Percentiles rank a stretch among this genome's conserved stretches.
These are phyloP conservation scores for Peromyscus nudipes DNA, from an alignment of 2,797 vertebrate genomes.

Conservation along the genomic window DNA sequence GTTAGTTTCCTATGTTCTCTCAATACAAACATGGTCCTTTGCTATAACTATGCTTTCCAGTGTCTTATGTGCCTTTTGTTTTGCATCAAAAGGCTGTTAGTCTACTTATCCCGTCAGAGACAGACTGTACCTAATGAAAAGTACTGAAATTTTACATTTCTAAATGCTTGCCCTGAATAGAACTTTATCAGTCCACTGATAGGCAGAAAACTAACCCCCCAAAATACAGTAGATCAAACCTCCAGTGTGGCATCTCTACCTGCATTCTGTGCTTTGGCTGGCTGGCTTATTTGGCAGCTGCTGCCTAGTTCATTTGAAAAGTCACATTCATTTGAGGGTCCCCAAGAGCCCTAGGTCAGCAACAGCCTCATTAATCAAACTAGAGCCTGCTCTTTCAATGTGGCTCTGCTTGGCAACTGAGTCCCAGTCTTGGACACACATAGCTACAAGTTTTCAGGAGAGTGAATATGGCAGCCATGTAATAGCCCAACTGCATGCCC, in stretches of 20 bases:
- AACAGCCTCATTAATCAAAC: not conserved
- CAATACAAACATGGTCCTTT: not conserved
- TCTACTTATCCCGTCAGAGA: not conserved
- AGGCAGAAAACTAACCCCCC: not conserved
- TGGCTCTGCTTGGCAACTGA: not conserved
- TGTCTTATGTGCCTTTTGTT: not conserved
- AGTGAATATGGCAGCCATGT: not conserved
- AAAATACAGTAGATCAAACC: not conserved
- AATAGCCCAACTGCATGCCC: not conserved
- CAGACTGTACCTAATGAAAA: too few species aligned
- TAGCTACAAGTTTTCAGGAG: not conserved
- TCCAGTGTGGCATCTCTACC: not conserved
- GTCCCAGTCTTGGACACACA: not conserved
- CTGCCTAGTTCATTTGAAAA: not conserved
- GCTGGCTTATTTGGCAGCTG: not conserved
- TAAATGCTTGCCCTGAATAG: not conserved
- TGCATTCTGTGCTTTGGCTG: not conserved
- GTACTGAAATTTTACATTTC: not conserved
- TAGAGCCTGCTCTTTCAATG: not conserved
- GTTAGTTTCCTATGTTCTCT: not conserved
- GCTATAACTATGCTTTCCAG: not conserved
- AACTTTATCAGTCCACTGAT: not conserved
- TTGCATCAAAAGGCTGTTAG: not conserved
- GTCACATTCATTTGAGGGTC: not conserved
- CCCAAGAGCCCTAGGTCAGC: not conserved